Evolutionary conservation across 2,797 vertebrate genomes (phyloP), one percentile per base, ranked within the genome.

Genomic region (Prunella strophiata): DNA sequence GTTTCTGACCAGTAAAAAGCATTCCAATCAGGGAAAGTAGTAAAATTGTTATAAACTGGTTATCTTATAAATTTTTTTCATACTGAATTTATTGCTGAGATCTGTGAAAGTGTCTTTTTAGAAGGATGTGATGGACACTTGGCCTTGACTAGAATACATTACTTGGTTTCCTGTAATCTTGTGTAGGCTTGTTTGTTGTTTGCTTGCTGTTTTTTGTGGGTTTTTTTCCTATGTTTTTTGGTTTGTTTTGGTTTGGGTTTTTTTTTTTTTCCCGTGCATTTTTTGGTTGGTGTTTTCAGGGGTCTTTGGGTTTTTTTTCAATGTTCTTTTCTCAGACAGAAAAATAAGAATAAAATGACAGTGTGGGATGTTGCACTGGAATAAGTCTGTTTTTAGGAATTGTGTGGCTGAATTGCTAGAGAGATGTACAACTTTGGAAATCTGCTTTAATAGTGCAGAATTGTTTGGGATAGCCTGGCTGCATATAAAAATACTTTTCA

Each of bases 291-390:
- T 40, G 20, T n/a, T 63, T 73, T 47, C 1, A 1, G 17, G 36
- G 4, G 10, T 13, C 4, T 18, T 22, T 11, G 2, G 13, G 32
- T 1, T 1, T 4, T 50, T 18, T 34, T 50, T 15, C 36, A 63
- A 19, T 38, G 3, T 54, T 38, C 4, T 54, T 71, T 65, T 66
- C 23, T 42, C 25, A 48, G 34, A 48, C 12, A 57, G 43, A 20
- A 86, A 75, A 87, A 27, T 26, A 7, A 63, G 26, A 38, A 38
- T 54, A 82, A 38, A n/a, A 26, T 19, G 26, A 25, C 27, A 75
- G 13, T 13, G 13, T 40, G 59, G n/a, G 10, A 26, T 82, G 36
- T 67, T 89, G 42, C 13, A 32, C 13, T 50, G 45, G 20, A 51
- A 34, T 38, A 76, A 29, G 11, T 75, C 40, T 75, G 23, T 16